phyloP scores from a whole-genome alignment of 2,797 vertebrate species.

The Apogon hyalosoma region DNA sequence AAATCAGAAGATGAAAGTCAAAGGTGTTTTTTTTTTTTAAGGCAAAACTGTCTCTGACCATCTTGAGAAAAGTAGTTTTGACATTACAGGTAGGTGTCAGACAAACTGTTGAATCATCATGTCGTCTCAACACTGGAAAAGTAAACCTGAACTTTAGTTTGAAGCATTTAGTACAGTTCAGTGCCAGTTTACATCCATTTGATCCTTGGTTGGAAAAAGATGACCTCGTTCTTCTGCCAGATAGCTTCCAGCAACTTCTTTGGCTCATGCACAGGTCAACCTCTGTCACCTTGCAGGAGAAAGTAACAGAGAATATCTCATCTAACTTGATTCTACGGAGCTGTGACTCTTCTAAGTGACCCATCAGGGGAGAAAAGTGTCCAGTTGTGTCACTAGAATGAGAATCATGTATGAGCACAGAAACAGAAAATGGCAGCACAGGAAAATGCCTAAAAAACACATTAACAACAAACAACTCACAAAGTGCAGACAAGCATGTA shows the following conservation, averaged over 20 bases:
- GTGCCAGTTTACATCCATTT: slow-evolving; percentile 18
- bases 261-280: slow-evolving; percentile 48
- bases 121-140: background rate
- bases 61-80: slow-evolving; percentile 9
- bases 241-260: slow-evolving; percentile 63
- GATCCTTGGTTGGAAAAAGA: slow-evolving; percentile 31
- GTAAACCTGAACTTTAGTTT: background rate
- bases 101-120: background rate
- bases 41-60: background rate
- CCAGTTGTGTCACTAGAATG: background rate
- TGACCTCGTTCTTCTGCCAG: slow-evolving; percentile 62
- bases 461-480: background rate
- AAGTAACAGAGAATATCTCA: slow-evolving; percentile 52
- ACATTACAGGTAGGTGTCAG: background rate
- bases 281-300: slow-evolving; percentile 62
- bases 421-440: background rate
- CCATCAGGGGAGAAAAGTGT: slow-evolving; percentile 50
- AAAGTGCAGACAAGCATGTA: slow-evolving; percentile 10
- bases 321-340: slow-evolving; percentile 68
- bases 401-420: background rate
- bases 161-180: background rate
- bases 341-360: slow-evolving; percentile 74
- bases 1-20: slow-evolving; percentile 7
- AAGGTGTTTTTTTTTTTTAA: slow-evolving; percentile 14
- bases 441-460: background rate